Base-by-base conservation (phyloP, 1,140 invertebrate genomes). In the Nasonia giraulti region DNA sequence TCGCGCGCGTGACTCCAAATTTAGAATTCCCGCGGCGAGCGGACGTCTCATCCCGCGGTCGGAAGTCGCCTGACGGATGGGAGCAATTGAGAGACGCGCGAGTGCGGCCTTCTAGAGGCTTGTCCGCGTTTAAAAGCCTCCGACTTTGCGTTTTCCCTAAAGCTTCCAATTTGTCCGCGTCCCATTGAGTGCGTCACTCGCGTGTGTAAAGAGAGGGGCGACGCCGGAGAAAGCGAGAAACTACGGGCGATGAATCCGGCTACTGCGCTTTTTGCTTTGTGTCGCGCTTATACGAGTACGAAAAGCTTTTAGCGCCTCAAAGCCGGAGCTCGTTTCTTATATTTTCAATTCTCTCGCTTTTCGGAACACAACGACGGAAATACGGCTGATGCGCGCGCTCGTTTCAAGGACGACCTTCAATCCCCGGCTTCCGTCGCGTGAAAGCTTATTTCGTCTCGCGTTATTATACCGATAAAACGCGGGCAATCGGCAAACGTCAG, bases 261-360 rank as follows among this genome's bases (percentile, higher is more conserved):
- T 27, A 27, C 27, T 68, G 8, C 17, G 69, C 37, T 44, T 69
- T 80, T 79, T 20, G 68, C 86, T 80, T 85, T 83, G 37, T 47
- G n/a, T 44, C 79, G 33, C 4, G 33, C 33, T 62, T 82, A 82
- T 83, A 82, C 79, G 87, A 86, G 85, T 84, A 88, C 87, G 83
- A 88, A 89, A 89, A 90, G 89, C 89, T 90, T 89, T 89, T 89
- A 90, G 87, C 83, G 88, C 83, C 86, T 86, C 85, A 86, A 86
- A 87, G 86, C 83, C 81, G 69, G 55, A 69, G 68, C 84, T 86
- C 44, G 82, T 87, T 88, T 86, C 86, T 86, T 87, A 73, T 81
- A 81, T 81, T 81, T 81, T 81, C 73, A 81, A 73, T 81, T 81
- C 55, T 50, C 50, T 1, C n/a, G 37, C 75, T 77, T 77, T 77